A percentile compares a stretch with the other conserved stretches of the same genome.
phyloP scores from a whole-genome alignment of 2,113 vertebrate species.

The Ctenomys sociabilis region DNA sequence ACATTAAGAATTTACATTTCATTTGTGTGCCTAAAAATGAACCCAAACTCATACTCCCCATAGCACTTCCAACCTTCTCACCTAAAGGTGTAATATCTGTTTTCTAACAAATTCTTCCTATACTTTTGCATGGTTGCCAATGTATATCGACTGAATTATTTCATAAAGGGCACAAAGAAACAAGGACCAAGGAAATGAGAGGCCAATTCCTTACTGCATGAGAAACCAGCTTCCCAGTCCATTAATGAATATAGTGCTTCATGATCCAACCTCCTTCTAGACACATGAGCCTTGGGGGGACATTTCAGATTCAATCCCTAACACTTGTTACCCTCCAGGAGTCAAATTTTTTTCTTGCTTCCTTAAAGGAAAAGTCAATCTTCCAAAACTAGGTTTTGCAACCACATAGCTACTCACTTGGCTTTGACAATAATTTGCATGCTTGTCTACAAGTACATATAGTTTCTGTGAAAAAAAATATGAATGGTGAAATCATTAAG shows the following conservation, averaged over 20 bases:
- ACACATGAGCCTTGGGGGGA: background rate
- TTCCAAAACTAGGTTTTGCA: constrained; percentile 46
- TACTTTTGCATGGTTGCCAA: background rate
- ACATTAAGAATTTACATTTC: background rate
- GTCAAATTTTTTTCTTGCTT: constrained; percentile 12
- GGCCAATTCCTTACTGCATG: background rate
- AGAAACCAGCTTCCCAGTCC: background rate
- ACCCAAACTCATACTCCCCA: background rate
- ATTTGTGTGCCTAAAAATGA: background rate
- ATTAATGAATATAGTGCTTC: background rate
- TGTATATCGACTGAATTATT: background rate
- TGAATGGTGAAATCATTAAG: background rate
- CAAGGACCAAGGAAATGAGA: background rate
- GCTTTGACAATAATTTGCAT: background rate
- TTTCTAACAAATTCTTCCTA: background rate
- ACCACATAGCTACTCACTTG: background rate
- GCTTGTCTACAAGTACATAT: background rate
- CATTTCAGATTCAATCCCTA: background rate
- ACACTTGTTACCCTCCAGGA: background rate
- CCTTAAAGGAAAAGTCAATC: constrained; percentile 25
- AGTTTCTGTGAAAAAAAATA: constrained; percentile 55
- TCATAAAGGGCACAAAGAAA: background rate
- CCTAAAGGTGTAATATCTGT: background rate
- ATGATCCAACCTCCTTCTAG: background rate
- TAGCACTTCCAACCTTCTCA: background rate